Evolutionary conservation across 2,888 invertebrate genomes (phyloP), one percentile per base, ranked within the genome.

Genomic region (Polydrusus tereticollis): DNA sequence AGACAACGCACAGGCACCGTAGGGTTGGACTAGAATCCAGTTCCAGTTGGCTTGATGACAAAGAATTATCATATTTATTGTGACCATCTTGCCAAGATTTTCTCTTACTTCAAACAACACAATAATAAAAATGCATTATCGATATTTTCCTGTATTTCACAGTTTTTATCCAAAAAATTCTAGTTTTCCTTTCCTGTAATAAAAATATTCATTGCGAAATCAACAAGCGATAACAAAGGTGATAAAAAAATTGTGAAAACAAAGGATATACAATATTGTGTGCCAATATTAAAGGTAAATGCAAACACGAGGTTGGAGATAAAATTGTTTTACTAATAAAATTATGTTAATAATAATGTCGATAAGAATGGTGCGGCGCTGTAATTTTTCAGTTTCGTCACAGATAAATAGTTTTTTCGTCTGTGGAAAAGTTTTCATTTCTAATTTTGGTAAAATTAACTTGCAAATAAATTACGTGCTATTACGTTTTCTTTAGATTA

Each of bases 291-390:
- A 66, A 29, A 58, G 66, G 66, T 45, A 45, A 18, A 66, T n/a
- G 66, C 41, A 66, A 66, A 66, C 66, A 66, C 57, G 57, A 58
- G 58, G 45, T 43, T 45, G 12, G 45, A 66, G 66, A 66, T 66
- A 66, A 66, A 66, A 66, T 58, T 66, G 66, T 66, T 66, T 66
- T 58, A 57, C 66, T 66, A 66, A 66, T 66, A 66, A 66, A 66
- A 66, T 66, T 66, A 66, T 66, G 66, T 57, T 66, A 66, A 66
- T 66, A 64, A 52, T 59, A 62, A 62, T 33, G 62, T 62, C 45
- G 62, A 62, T 62, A 62, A 62, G 26, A 62, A 59, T 55, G 55
- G 65, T 20, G 41, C 57, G 66, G 66, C 45, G 55, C 38, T 52
- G 55, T 64, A 55, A 26, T 64, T 62, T 52, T 64, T 66, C 45